Evolutionary conservation across 2,113 vertebrate genomes (phyloP).

Genomic region (Machaerirhynchus nigripectus): DNA sequence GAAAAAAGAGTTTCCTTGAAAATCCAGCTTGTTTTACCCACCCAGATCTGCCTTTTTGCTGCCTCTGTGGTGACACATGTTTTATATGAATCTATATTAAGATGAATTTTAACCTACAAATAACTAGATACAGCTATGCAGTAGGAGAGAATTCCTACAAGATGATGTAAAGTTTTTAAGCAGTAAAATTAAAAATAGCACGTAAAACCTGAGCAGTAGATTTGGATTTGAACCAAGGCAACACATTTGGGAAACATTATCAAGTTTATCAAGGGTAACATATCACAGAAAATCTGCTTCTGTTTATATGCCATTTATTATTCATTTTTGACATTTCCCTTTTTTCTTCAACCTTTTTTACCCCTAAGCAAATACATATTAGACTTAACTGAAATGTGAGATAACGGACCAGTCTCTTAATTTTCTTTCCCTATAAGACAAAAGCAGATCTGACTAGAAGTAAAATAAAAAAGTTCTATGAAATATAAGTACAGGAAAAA

Average conservation of each 20-base stretch:
- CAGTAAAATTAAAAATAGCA: conserved; percentile 81
- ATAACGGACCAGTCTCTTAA: conserved; percentile 56
- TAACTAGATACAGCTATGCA: conserved; percentile 82
- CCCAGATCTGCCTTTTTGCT: conserved; percentile 62
- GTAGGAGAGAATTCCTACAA: conserved; percentile 77
- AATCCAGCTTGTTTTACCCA: conserved; percentile 60
- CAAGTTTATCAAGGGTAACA: conserved; percentile 75
- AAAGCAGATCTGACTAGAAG: conserved; percentile 66
- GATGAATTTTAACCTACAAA: conserved; percentile 85
- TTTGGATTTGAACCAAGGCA: conserved; percentile 71
- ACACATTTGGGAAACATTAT: conserved; percentile 85
- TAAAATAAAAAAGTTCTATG: conserved; percentile 46
- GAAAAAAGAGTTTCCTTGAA: conserved; percentile 66
- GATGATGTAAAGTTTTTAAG: conserved; percentile 78
- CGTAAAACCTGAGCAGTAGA: conserved; percentile 56
- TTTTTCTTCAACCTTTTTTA: conserved; percentile 72
- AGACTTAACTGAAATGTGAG: conserved; percentile 73
- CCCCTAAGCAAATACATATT: conserved; percentile 75
- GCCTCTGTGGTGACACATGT: conserved; percentile 79
- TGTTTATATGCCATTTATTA: conserved; percentile 82
- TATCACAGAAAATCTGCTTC: conserved; percentile 82
- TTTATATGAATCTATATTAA: conserved; percentile 84
- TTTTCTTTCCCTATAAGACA: conserved; percentile 22
- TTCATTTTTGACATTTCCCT: conserved; percentile 80
- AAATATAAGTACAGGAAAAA: conserved; percentile 50